Conservation (phyloP, 2,888 invertebrate species). For the Calameuta filiformis region DNA sequence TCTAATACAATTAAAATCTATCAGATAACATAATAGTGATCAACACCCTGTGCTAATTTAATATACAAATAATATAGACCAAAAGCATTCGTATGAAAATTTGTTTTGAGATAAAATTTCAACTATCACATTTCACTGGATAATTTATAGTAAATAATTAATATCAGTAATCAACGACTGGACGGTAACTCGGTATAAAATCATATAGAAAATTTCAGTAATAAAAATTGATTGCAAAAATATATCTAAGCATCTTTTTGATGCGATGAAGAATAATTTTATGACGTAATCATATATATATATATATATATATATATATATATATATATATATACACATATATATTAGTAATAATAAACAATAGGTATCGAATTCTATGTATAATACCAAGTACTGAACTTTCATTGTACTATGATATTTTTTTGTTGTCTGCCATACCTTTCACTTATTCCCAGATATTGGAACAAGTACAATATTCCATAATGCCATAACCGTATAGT, state of each 20-base stretch:
- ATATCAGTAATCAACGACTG: no score
- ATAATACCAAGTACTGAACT: not conserved
- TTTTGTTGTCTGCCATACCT: not conserved
- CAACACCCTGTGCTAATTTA: not conserved
- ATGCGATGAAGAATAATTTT: no score
- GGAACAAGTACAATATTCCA: not conserved
- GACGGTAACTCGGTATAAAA: no score
- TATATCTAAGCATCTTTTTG: no score
- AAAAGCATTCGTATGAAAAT: not conserved
- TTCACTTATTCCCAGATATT: not conserved
- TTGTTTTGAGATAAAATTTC: not conserved
- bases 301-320: no score
- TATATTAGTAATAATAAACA: not conserved
- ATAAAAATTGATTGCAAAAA: not conserved
- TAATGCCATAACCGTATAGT: not conserved
- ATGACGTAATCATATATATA: no score
- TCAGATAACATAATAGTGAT: not conserved
- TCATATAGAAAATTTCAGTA: no score
- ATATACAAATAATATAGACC: not conserved
- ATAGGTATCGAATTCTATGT: not conserved
- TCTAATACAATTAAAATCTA: slow-evolving; percentile 19
- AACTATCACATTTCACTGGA: no score
- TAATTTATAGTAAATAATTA: no score
- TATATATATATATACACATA: no score
- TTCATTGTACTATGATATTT: not conserved